Evolutionary conservation across 2,113 vertebrate genomes (phyloP).

Genomic region (Ascaphus truei): DNA sequence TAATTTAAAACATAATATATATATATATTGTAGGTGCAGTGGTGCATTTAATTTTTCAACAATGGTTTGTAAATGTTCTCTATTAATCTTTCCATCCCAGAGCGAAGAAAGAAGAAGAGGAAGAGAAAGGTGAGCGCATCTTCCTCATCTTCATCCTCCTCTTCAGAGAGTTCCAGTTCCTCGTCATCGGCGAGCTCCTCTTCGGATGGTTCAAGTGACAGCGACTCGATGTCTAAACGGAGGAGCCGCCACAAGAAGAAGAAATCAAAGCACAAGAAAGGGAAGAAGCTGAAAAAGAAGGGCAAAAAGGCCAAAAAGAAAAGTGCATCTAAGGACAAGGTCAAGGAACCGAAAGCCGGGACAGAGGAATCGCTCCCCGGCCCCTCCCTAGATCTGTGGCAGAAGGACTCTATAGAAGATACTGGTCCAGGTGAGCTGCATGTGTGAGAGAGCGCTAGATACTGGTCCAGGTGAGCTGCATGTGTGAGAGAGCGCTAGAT

Average conservation of each 20-base stretch:
- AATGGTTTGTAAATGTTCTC: too few species aligned
- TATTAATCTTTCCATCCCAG: slow-evolving; percentile 53
- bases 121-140: slow-evolving; percentile 66
- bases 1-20: too few species aligned
- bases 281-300: slow-evolving; percentile 64
- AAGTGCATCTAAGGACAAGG: slow-evolving; percentile 46
- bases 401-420: slow-evolving; percentile 67
- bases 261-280: slow-evolving; percentile 61
- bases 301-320: slow-evolving; percentile 63
- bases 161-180: slow-evolving; percentile 37
- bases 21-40: too few species aligned
- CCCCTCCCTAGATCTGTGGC: slow-evolving; percentile 79
- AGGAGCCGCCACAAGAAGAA: slow-evolving; percentile 59
- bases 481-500: too few species aligned
- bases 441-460: too few species aligned
- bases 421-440: slow-evolving; percentile 71
- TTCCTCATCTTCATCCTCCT: slow-evolving; percentile 59
- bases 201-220: slow-evolving; percentile 53
- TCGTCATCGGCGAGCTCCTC: slow-evolving; percentile 59
- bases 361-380: slow-evolving; percentile 46
- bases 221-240: slow-evolving; percentile 56
- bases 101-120: slow-evolving; percentile 66
- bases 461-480: too few species aligned
- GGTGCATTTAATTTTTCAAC: too few species aligned
- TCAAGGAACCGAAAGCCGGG: slow-evolving; percentile 49